Evolutionary conservation across 2,888 invertebrate species (phyloP).

Genomic region (Empis livida): DNA sequence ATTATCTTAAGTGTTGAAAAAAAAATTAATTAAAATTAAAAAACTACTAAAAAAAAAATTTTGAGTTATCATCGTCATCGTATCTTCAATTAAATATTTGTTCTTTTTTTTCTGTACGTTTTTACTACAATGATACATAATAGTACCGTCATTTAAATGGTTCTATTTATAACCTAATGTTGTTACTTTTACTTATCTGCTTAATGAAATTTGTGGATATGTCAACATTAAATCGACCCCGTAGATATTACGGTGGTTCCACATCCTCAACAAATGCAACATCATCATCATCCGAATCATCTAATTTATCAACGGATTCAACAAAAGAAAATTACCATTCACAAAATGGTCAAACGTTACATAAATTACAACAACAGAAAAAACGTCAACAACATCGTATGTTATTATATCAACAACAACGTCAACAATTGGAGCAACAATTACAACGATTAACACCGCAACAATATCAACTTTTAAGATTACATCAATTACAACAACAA

Average conservation of each 20-base stretch:
- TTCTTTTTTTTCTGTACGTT: too few species aligned
- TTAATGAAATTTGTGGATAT: constrained; percentile 36
- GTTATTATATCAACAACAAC: constrained; percentile 13
- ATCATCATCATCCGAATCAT: not conserved
- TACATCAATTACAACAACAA: constrained; percentile 31
- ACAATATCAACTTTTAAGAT: constrained; percentile 44
- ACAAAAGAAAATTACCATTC: not conserved
- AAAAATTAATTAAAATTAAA: too few species aligned
- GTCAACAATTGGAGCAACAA: constrained; percentile 12
- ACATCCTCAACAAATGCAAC: not conserved
- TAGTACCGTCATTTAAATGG: constrained; percentile 12
- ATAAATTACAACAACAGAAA: not conserved
- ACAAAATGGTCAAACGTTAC: not conserved
- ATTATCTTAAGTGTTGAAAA: too few species aligned
- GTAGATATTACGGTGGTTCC: constrained; percentile 2
- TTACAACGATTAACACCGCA: constrained; percentile 39
- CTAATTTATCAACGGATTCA: not conserved
- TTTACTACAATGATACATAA: not conserved
- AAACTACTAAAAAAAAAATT: too few species aligned
- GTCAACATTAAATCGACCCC: constrained; percentile 28
- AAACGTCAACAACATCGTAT: not conserved
- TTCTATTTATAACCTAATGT: constrained; percentile 29
- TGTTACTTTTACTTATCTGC: constrained; percentile 34
- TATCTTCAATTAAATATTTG: too few species aligned
- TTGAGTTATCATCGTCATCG: too few species aligned